Conservation (phyloP, 2,797 vertebrate genomes). For the Poecile montanus region DNA sequence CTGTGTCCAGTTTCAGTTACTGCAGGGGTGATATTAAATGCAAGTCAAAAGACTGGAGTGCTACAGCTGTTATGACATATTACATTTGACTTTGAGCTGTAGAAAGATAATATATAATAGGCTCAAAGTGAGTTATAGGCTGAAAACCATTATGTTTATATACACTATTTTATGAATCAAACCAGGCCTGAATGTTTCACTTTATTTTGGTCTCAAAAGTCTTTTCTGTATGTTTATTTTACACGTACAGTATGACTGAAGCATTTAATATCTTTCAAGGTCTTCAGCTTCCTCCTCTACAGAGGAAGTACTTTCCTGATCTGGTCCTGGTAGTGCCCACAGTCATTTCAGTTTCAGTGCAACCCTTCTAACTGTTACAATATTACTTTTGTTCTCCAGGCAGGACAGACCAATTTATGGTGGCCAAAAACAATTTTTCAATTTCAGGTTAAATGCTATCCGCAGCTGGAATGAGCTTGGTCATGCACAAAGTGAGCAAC, state of each 20-base stretch:
- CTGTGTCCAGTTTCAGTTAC: not conserved
- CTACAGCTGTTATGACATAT: not conserved
- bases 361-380: not conserved
- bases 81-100: not conserved
- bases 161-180: not conserved
- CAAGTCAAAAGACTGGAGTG: not conserved
- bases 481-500: accelerated
- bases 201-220: not conserved
- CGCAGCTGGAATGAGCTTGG: not conserved
- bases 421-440: not conserved
- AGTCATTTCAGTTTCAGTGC: not conserved
- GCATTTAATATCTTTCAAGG: not conserved
- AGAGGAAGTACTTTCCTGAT: not conserved
- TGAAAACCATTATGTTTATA: not conserved
- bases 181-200: not conserved
- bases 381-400: not conserved
- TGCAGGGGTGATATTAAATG: not conserved
- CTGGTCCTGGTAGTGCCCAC: not conserved
- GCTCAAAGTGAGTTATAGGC: not conserved
- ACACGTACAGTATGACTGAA: not conserved
- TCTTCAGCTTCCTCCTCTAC: not conserved
- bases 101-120: not conserved
- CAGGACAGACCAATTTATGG: not conserved
- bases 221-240: not conserved
- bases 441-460: not conserved